Evolutionary conservation across 2,888 invertebrate species (phyloP), one percentile per base, ranked within the genome.

Genomic region (Kryphioiulus occultus): DNA sequence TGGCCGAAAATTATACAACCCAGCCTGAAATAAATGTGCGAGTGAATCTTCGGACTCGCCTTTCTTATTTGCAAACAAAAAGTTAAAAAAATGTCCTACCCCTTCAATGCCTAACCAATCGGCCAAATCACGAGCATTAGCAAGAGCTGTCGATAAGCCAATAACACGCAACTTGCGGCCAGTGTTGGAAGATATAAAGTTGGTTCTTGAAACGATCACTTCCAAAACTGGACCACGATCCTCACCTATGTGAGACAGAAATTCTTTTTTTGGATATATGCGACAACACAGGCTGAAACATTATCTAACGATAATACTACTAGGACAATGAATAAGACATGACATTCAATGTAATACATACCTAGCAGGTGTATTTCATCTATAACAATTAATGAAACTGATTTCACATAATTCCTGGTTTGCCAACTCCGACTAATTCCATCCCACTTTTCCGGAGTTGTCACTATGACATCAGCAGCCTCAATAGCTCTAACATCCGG

Each of bases 401-500:
- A 91, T 90, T 92, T 92, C 12, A 99, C 99, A 91, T 99, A 99
- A 92, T 95, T 95, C 90, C 99, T 94, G 0, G 97, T 98, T 91
- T 99, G 98, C 99, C 99, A 99, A 89, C 97, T 98, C 88, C 99
- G 94, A 92, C 98, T 98, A 91, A 99, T 97, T 87, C 99, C 99
- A 92, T 99, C 99, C 99, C 99, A 99, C 92, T 99, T 99, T 92
- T 99, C 99, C 0, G 99, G 99, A 0, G 99, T 99, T 0, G 99
- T 99, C 32, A 99, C 98, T 90, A 99, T 99, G 0, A 99, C 95
- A 91, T 97, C 95, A 0, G 98, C 95, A 86, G 93, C 94, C 0
- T 95, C 94, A 88, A 99, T 97, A 0, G 97, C 95, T 88, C 95
- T 93, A 88, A 96, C 94, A 91, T 97, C 97, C 0, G 98, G 98